These are phyloP conservation scores for Tricholaema leucomelas DNA, from an alignment of 2,113 vertebrate species.

Conservation along the genomic window DNA sequence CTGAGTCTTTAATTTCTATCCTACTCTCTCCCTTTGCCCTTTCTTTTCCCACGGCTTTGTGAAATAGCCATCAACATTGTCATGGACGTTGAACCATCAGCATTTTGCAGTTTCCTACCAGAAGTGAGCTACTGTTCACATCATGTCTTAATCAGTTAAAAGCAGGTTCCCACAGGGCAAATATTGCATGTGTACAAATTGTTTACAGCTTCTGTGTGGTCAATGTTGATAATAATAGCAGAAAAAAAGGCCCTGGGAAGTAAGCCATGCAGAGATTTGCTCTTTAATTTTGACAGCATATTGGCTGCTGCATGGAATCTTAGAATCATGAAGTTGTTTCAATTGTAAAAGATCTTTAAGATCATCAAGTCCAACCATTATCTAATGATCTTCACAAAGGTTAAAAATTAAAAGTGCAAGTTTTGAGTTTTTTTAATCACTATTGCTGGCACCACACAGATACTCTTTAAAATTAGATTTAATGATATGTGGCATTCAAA, in stretches of 20 bases:
- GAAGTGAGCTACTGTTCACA: background rate
- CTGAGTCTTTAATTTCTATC: background rate
- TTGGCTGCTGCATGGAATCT: background rate
- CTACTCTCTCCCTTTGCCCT: background rate
- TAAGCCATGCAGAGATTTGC: background rate
- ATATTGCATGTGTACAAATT: background rate
- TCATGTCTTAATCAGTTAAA: background rate
- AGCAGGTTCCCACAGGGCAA: background rate
- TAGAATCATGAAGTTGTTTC: too few species aligned
- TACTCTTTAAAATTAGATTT: background rate
- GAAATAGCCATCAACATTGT: background rate
- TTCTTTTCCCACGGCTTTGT: background rate
- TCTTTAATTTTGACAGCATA: slow-evolving; percentile 10
- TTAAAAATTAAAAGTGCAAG: background rate
- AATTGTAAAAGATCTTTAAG: too few species aligned
- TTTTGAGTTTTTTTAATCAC: background rate
- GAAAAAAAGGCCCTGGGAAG: background rate
- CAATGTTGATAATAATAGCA: background rate
- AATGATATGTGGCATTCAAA: background rate
- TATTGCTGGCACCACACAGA: background rate
- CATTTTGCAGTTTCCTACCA: background rate
- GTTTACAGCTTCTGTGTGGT: background rate
- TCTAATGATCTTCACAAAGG: background rate
- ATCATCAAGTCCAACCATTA: too few species aligned
- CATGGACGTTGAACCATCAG: background rate